A percentile compares a stretch with the other conserved stretches of the same genome.
Conservation (phyloP, 2,797 vertebrate genomes). For the Coregonus ussuriensis region DNA sequence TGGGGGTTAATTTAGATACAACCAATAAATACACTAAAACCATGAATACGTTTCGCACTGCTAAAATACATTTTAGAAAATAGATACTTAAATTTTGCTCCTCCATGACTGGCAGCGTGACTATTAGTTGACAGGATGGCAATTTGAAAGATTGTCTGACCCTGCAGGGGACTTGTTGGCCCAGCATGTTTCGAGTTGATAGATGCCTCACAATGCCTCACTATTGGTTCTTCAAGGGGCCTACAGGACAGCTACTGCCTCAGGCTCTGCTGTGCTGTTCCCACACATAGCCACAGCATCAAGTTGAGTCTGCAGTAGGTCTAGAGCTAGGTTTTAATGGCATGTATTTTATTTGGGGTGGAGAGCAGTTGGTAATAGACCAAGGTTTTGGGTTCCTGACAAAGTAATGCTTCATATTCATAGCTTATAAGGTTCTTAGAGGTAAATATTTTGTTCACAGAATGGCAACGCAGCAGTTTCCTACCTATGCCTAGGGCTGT, state of each 20-base stretch:
- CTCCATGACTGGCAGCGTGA: neutral
- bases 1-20: neutral
- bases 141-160: neutral
- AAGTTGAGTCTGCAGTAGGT: neutral
- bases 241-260: neutral
- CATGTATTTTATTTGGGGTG: no score
- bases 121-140: neutral
- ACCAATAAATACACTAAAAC: neutral
- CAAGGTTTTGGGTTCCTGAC: no score
- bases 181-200: slow-evolving; percentile 44
- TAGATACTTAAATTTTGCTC: neutral
- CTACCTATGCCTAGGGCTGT: no score
- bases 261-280: neutral
- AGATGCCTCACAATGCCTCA: slow-evolving; percentile 41
- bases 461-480: no score
- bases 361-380: no score
- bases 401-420: no score
- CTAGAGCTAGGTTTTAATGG: no score
- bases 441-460: no score
- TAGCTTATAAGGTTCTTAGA: no score
- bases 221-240: neutral
- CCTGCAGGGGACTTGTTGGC: slow-evolving; percentile 1
- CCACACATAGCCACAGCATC: slow-evolving; percentile 7
- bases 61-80: neutral
- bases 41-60: neutral